A percentile compares a stretch with the other conserved stretches of the same genome.
phyloP scores from a whole-genome alignment of 2,888 invertebrate species.

The Eupithecia abbreviata region DNA sequence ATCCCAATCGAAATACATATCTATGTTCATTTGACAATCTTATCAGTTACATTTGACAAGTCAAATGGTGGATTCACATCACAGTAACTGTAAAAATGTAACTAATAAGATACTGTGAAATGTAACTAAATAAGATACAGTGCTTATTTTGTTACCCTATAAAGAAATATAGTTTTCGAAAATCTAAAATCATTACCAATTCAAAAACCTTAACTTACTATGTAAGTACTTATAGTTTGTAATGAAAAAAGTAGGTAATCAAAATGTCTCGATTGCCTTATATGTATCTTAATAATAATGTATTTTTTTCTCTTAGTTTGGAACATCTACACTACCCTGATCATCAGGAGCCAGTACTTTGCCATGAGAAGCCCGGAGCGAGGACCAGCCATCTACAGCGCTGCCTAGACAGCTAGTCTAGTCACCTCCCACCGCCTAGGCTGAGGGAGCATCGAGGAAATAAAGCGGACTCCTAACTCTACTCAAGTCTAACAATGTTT shows the following conservation, averaged over 20 bases:
- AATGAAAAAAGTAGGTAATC: too few species aligned
- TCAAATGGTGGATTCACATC: too few species aligned
- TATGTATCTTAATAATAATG: background rate
- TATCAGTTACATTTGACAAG: too few species aligned
- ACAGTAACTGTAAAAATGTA: too few species aligned
- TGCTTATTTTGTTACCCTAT: too few species aligned
- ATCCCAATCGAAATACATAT: background rate
- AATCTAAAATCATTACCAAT: background rate
- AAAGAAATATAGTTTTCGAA: too few species aligned
- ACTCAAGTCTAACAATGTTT: background rate
- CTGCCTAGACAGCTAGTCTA: constrained; percentile 17
- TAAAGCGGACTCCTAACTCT: background rate
- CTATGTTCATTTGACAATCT: background rate
- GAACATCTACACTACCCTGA: constrained; percentile 29
- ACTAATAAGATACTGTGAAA: too few species aligned
- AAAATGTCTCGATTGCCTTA: background rate
- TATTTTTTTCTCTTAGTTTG: constrained; percentile 21
- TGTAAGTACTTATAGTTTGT: too few species aligned
- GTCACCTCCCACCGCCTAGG: background rate
- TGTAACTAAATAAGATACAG: too few species aligned
- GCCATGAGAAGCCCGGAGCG: constrained; percentile 24
- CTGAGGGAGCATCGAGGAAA: background rate
- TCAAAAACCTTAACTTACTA: background rate
- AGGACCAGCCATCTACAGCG: constrained; percentile 33
- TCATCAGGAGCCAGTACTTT: constrained; percentile 32